These are phyloP conservation scores for Threskiornis aethiopicus DNA, from an alignment of 2,797 vertebrate genomes.

Conservation along the genomic window DNA sequence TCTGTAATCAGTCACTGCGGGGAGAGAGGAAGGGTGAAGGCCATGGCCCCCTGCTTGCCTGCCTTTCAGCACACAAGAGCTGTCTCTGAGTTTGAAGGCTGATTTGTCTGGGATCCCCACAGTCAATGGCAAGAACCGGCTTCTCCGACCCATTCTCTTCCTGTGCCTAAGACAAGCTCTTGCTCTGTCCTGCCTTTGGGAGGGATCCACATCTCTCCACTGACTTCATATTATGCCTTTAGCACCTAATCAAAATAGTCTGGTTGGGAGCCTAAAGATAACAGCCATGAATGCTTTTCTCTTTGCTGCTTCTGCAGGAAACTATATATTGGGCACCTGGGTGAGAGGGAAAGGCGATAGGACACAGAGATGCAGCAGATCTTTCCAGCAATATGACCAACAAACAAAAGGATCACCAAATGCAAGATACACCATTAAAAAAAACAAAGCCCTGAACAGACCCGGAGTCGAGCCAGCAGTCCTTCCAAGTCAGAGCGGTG, in stretches of 20 bases:
- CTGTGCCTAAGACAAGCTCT: not conserved
- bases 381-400: not conserved
- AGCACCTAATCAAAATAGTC: not conserved
- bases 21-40: conserved; percentile 8
- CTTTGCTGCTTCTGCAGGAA: not conserved
- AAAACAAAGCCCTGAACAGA: not conserved
- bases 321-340: not conserved
- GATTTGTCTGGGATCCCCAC: not conserved
- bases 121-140: not conserved
- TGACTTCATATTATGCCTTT: not conserved
- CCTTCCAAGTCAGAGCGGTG: not conserved
- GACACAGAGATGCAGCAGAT: not conserved
- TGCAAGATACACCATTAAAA: not conserved
- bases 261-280: not conserved
- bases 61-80: not conserved
- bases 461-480: not conserved
- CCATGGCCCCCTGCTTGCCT: not conserved
- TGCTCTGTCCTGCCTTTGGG: not conserved
- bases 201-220: not conserved
- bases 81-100: not conserved
- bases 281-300: not conserved
- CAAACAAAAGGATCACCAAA: not conserved
- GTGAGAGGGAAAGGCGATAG: not conserved
- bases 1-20: not conserved
- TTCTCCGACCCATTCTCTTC: not conserved